Percentiles rank a stretch among this genome's conserved stretches.
These are phyloP conservation scores for Drosophila triauraria DNA, from an alignment of 1,140 invertebrate genomes.

Conservation along the genomic window DNA sequence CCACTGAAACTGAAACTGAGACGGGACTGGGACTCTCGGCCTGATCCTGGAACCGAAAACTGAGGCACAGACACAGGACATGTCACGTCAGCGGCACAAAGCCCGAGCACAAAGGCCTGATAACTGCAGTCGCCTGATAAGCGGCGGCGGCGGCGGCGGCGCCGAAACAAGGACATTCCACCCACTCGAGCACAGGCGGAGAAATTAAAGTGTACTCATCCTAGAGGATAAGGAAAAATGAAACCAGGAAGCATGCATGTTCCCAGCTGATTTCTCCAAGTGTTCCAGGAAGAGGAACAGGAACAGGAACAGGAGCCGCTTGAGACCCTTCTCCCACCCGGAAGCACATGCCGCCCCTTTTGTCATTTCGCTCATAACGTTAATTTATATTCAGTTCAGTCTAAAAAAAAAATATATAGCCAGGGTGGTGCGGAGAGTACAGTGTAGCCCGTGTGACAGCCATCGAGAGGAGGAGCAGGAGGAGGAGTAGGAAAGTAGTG, in stretches of 20 bases:
- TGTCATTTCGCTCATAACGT: conserved; percentile 81
- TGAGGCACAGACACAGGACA: conserved; percentile 63
- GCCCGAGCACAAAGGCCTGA: conserved; percentile 61
- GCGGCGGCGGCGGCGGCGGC: conserved; percentile 14
- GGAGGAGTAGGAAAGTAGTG: conserved; percentile 6
- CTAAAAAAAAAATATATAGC: conserved; percentile 67
- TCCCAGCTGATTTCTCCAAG: not conserved
- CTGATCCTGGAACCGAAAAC: conserved; percentile 9
- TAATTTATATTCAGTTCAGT: conserved; percentile 84
- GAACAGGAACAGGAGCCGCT: conserved; percentile 5
- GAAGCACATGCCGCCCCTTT: conserved; percentile 59
- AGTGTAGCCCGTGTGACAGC: conserved; percentile 51
- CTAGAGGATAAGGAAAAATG: too few relatives aligned
- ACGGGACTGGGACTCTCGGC: not conserved
- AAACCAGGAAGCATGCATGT: too few relatives aligned
- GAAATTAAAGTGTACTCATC: conserved; percentile 2
- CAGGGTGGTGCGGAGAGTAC: conserved; percentile 23
- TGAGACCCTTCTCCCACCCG: conserved; percentile 8
- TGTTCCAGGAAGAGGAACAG: conserved; percentile 11
- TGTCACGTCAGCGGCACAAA: conserved; percentile 79
- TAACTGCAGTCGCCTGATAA: conserved; percentile 76
- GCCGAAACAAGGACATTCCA: conserved; percentile 18
- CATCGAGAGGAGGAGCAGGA: conserved; percentile 15
- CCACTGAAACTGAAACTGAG: conserved; percentile 30
- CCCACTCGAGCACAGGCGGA: conserved; percentile 8